These are phyloP conservation scores for Xestia sexstrigata DNA, from an alignment of 2,888 invertebrate species.

Conservation along the genomic window DNA sequence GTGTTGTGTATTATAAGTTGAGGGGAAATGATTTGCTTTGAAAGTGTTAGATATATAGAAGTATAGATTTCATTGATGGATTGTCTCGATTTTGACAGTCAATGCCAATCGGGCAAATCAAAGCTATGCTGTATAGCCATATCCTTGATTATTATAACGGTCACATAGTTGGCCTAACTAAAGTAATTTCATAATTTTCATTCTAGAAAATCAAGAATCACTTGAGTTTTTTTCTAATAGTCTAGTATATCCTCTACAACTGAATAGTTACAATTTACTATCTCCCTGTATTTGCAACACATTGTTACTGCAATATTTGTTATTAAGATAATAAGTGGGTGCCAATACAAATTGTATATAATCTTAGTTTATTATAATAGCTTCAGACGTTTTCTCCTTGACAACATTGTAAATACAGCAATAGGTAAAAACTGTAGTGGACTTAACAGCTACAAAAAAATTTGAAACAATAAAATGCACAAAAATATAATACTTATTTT, in stretches of 20 bases:
- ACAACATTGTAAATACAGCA: constrained; percentile 39
- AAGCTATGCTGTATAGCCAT: neutral
- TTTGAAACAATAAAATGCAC: constrained; percentile 42
- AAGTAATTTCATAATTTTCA: constrained; percentile 1
- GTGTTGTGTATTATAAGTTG: neutral
- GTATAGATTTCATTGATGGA: too few relatives aligned
- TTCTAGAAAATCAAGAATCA: neutral
- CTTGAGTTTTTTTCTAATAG: neutral
- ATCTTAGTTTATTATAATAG: constrained; percentile 5
- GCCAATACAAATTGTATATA: constrained; percentile 31
- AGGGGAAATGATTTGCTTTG: constrained; percentile 1
- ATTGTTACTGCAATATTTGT: neutral
- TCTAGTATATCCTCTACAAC: neutral
- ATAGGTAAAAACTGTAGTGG: constrained; percentile 39
- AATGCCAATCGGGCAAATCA: neutral
- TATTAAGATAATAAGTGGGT: constrained; percentile 7
- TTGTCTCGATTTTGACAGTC: neutral
- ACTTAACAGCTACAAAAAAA: neutral
- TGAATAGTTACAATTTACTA: neutral
- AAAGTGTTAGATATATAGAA: too few relatives aligned
- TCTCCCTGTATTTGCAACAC: neutral
- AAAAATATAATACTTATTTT: constrained; percentile 21
- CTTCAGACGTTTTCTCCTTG: neutral
- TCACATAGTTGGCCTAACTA: neutral
- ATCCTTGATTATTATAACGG: neutral